phyloP scores from a whole-genome alignment of 2,113 vertebrate species.

The Phrynosoma blainvillii region DNA sequence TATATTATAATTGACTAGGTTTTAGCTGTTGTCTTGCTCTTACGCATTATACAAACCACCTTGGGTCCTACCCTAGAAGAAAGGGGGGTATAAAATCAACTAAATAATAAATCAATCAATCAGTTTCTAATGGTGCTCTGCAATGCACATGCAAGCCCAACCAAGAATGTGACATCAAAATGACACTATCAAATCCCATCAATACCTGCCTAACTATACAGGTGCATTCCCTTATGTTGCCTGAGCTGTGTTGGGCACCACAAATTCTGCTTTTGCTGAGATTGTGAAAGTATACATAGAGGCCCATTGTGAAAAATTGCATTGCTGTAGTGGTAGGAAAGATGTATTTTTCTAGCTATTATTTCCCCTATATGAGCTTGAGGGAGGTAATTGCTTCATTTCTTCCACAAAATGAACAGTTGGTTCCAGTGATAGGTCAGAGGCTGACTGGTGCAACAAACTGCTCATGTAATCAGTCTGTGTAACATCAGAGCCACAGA shows the following conservation, averaged over 20 bases:
- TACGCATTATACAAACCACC: no score
- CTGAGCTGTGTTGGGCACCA: neutral
- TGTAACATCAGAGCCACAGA: neutral
- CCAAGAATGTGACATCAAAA: neutral
- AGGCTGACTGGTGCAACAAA: neutral
- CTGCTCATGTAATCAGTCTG: neutral
- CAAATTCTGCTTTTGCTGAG: neutral
- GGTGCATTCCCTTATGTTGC: neutral
- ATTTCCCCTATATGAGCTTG: neutral
- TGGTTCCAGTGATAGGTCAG: neutral
- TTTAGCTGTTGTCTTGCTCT: no score
- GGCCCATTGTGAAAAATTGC: neutral
- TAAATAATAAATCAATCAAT: no score
- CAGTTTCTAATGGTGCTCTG: no score
- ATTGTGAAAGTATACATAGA: constrained; percentile 24
- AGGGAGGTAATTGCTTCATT: constrained; percentile 9
- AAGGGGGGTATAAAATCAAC: no score
- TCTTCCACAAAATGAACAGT: constrained; percentile 2
- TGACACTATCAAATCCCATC: neutral
- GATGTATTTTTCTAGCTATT: neutral
- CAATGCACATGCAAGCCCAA: neutral
- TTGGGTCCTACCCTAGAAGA: no score
- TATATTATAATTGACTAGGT: no score
- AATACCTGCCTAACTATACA: neutral
- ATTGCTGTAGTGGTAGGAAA: constrained; percentile 1